A percentile compares a stretch with the other conserved stretches of the same genome.
These are phyloP conservation scores for Zosterops japonicus DNA, from an alignment of 2,113 vertebrate genomes.

Conservation along the genomic window DNA sequence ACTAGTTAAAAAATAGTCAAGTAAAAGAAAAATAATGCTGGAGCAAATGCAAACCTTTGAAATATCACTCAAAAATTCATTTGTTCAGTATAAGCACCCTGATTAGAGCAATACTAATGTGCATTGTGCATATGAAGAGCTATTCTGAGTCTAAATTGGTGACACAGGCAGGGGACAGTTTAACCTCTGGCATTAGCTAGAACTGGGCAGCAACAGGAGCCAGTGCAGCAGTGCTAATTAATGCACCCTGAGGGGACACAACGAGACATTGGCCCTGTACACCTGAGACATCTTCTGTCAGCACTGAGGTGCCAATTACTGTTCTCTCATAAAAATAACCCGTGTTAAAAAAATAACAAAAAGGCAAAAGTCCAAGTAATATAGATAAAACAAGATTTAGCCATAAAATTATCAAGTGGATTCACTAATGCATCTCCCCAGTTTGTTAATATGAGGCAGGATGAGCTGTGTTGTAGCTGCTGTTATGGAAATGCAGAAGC, in stretches of 20 bases:
- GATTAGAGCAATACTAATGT: background rate
- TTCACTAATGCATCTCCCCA: background rate
- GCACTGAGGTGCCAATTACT: background rate
- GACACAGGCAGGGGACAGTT: conserved; percentile 27
- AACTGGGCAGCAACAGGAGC: background rate
- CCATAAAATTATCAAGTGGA: background rate
- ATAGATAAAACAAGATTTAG: background rate
- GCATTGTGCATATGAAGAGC: background rate
- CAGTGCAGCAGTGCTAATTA: conserved; percentile 53
- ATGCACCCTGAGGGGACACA: conserved; percentile 49
- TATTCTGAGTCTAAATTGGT: background rate
- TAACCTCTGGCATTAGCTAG: conserved; percentile 55
- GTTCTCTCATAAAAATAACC: conserved; percentile 25
- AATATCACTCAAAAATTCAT: background rate
- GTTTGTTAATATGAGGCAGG: background rate
- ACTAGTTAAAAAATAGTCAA: background rate
- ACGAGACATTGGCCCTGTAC: conserved; percentile 12
- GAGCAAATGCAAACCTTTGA: background rate
- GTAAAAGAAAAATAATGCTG: background rate
- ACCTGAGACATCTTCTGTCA: conserved; percentile 43
- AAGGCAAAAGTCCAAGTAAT: background rate
- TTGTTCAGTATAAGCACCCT: background rate
- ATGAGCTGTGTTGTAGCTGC: background rate
- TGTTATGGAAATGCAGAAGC: background rate
- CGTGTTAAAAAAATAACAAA: background rate